These are phyloP conservation scores for Danionella cerebrum DNA, from an alignment of 2,113 vertebrate genomes.

Conservation along the genomic window DNA sequence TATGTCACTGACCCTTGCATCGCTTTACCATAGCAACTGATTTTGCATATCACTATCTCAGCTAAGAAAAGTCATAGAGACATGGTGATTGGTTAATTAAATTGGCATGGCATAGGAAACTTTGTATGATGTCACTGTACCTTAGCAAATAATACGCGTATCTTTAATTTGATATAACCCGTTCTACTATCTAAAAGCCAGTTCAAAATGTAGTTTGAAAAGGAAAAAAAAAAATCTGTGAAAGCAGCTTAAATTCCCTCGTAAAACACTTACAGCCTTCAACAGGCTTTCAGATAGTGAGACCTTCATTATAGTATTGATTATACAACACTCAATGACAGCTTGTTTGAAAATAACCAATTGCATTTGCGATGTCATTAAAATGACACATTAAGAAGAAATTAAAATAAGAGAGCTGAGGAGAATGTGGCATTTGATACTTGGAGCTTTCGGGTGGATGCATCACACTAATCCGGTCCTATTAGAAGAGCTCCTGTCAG, in stretches of 20 bases:
- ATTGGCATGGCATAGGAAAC: no score
- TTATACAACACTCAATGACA: constrained; percentile 27
- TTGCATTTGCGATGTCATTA: constrained; percentile 16
- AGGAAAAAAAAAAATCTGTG: background rate
- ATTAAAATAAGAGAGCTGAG: constrained; percentile 37
- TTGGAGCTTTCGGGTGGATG: constrained; percentile 45
- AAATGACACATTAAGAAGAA: constrained; percentile 25
- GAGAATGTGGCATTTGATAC: constrained; percentile 50
- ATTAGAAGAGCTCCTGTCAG: constrained; percentile 52
- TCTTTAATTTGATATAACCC: constrained; percentile 10
- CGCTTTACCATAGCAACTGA: no score
- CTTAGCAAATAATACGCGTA: no score
- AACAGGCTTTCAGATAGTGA: constrained; percentile 9
- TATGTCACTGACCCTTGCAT: no score
- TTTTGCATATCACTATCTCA: no score
- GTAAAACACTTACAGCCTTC: background rate
- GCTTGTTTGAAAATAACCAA: constrained; percentile 6
- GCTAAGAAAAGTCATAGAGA: no score
- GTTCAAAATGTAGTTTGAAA: background rate
- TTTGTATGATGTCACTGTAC: no score
- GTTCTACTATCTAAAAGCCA: background rate
- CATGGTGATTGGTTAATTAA: no score
- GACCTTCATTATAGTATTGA: constrained; percentile 15
- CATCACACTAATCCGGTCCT: constrained; percentile 55
- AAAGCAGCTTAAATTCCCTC: background rate